phyloP scores from a whole-genome alignment of 2,797 vertebrate species.

The Betta splendens region DNA sequence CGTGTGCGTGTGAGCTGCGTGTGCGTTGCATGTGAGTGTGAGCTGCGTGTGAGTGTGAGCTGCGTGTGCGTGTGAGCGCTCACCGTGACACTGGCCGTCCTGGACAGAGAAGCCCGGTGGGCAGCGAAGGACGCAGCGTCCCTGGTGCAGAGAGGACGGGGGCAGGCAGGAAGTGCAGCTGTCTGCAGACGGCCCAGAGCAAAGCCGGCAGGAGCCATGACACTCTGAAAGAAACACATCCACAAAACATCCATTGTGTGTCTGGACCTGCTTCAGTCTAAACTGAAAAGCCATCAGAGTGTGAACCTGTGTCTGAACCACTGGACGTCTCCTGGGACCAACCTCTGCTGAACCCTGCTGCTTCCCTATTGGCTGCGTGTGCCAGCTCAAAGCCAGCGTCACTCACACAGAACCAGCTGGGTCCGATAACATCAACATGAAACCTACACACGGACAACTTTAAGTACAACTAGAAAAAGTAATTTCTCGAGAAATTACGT shows the following conservation, averaged over 20 bases:
- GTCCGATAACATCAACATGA: too few relatives aligned
- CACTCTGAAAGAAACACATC: constrained; percentile 79
- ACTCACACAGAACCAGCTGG: too few relatives aligned
- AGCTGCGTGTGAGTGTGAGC: constrained; percentile 10
- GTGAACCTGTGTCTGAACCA: constrained; percentile 3
- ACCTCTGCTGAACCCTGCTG: constrained; percentile 4
- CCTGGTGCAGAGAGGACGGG: constrained; percentile 73
- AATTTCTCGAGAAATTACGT: too few relatives aligned
- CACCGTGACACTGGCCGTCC: constrained; percentile 81
- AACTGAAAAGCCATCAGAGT: too few relatives aligned
- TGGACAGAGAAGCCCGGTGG: constrained; percentile 80
- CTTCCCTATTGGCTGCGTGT: not conserved
- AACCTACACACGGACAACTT: too few relatives aligned
- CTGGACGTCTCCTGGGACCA: not conserved
- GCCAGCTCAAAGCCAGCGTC: too few relatives aligned
- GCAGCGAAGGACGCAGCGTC: constrained; percentile 80
- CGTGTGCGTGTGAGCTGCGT: too few relatives aligned
- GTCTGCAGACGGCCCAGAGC: constrained; percentile 74
- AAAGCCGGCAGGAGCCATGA: constrained; percentile 84
- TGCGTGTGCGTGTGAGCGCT: constrained; percentile 42
- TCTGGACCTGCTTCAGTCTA: not conserved
- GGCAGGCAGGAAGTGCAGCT: constrained; percentile 84
- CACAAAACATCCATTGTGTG: not conserved
- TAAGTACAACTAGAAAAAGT: too few relatives aligned
- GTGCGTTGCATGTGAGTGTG: too few relatives aligned